These are phyloP conservation scores for Ceramica pisi DNA, from an alignment of 2,888 invertebrate genomes.

Conservation along the genomic window DNA sequence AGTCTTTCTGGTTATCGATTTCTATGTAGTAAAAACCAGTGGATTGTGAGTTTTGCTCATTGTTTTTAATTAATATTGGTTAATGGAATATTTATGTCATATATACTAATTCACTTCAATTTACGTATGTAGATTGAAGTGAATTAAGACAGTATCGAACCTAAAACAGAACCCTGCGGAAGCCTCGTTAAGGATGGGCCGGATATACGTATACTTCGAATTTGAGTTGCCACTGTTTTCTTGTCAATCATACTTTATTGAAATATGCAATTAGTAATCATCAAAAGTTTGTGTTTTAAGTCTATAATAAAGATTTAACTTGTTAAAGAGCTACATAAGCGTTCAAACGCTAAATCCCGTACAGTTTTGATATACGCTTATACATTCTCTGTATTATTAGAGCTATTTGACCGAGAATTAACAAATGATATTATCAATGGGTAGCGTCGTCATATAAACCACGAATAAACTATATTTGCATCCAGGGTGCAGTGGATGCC, in stretches of 20 bases:
- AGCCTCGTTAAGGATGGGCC: not conserved
- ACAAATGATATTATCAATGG: constrained; percentile 40
- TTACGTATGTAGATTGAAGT: not conserved
- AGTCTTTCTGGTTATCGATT: not conserved
- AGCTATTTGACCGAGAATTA: not conserved
- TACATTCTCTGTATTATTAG: not conserved
- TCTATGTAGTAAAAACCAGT: not conserved
- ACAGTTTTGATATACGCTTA: not conserved
- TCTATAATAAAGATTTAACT: not conserved
- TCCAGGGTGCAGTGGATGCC: constrained; percentile 38
- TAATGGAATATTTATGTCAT: not conserved
- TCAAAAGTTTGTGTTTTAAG: too few relatives aligned
- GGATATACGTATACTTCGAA: not conserved
- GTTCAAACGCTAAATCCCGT: not conserved
- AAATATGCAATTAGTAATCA: not conserved
- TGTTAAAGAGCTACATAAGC: too few relatives aligned
- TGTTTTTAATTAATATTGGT: not conserved
- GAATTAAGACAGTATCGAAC: not conserved
- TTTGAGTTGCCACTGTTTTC: not conserved
- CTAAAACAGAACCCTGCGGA: constrained; percentile 18
- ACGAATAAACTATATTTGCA: constrained; percentile 25
- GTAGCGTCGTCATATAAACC: constrained; percentile 20
- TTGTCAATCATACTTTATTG: not conserved
- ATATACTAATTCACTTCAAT: not conserved
- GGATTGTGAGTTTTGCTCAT: not conserved